Percentiles rank a stretch among this genome's conserved stretches.
Evolutionary conservation across 2,888 invertebrate genomes (phyloP).

Genomic region (Pyrrhosoma nymphula): DNA sequence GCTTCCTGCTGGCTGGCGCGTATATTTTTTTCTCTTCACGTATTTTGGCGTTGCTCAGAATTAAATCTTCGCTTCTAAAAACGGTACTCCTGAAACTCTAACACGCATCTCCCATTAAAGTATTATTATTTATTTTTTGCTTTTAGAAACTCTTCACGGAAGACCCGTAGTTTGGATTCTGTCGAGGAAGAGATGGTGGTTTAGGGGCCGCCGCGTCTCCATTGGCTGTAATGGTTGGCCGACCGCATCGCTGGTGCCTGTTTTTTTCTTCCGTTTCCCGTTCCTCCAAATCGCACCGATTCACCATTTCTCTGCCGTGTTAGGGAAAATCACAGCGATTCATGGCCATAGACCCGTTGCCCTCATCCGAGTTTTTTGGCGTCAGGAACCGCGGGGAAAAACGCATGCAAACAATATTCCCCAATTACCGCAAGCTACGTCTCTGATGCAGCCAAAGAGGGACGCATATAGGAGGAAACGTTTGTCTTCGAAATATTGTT

Average conservation of each 20-base stretch:
- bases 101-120: not conserved
- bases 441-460: no score
- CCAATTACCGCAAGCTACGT: no score
- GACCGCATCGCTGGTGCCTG: not conserved
- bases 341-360: no score
- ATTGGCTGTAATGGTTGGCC: not conserved
- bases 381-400: no score
- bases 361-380: no score
- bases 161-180: not conserved
- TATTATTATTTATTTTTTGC: not conserved
- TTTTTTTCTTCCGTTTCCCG: not conserved
- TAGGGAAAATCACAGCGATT: no score
- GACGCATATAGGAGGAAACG: no score
- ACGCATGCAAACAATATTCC: no score
- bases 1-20: not conserved
- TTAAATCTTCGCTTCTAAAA: not conserved
- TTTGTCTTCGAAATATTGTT: no score
- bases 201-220: not conserved
- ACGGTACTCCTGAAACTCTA: not conserved
- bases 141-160: not conserved
- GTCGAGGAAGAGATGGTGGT: not conserved
- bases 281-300: not conserved
- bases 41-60: not conserved
- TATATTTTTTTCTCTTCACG: not conserved
- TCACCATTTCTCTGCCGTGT: not conserved